These are phyloP conservation scores for Drosophila anomalata DNA, from an alignment of 2,888 invertebrate species.

Conservation along the genomic window DNA sequence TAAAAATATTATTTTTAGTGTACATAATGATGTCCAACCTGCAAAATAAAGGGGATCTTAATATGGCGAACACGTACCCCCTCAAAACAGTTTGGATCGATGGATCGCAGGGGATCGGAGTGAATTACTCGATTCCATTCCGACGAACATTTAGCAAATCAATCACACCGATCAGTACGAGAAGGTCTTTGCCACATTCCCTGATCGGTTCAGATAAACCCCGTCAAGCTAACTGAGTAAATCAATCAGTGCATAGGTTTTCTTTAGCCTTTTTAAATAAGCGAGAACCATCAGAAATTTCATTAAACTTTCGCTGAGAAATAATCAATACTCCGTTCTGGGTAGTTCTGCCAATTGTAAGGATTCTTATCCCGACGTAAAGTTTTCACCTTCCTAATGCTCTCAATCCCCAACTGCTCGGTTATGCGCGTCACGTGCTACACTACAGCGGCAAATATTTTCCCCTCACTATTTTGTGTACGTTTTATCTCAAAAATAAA, in stretches of 20 bases:
- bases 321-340: slow-evolving; percentile 64
- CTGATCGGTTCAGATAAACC: slow-evolving; percentile 64
- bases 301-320: slow-evolving; percentile 45
- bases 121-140: slow-evolving; percentile 56
- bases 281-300: slow-evolving; percentile 51
- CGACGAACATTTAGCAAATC: slow-evolving; percentile 57
- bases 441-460: slow-evolving; percentile 57
- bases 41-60: slow-evolving; percentile 16
- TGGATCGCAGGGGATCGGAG: slow-evolving; percentile 12
- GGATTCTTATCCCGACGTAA: slow-evolving; percentile 60
- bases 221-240: slow-evolving; percentile 63
- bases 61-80: slow-evolving; percentile 36
- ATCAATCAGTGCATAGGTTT: slow-evolving; percentile 53
- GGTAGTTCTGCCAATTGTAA: slow-evolving; percentile 6
- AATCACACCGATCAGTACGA: slow-evolving; percentile 48
- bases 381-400: slow-evolving; percentile 17
- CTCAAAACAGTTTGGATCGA: slow-evolving; percentile 37
- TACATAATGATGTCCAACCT: slow-evolving; percentile 33
- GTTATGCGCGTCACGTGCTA: slow-evolving; percentile 71
- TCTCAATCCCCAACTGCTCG: slow-evolving; percentile 33
- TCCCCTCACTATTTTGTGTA: slow-evolving; percentile 53
- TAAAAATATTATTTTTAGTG: slow-evolving; percentile 7
- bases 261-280: slow-evolving; percentile 54
- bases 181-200: slow-evolving; percentile 66
- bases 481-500: slow-evolving; percentile 69